phyloP scores from a whole-genome alignment of 2,797 vertebrate genomes.

The Psittacula echo region DNA sequence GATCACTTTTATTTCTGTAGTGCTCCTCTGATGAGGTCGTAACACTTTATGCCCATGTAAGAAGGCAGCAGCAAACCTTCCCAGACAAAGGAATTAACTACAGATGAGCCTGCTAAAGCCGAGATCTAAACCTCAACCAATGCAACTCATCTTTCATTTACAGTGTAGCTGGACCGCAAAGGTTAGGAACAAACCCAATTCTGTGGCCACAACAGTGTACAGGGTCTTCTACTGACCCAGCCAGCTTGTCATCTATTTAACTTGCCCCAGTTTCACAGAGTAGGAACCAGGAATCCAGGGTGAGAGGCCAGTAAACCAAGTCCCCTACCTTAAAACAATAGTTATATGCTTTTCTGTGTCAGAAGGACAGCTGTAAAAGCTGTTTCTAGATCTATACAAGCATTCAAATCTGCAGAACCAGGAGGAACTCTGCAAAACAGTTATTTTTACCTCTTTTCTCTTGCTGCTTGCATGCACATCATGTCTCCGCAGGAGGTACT shows the following conservation, averaged over 20 bases:
- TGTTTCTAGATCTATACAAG: not conserved
- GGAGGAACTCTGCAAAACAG: conserved; percentile 3
- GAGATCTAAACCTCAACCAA: not conserved
- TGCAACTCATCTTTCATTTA: not conserved
- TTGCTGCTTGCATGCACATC: conserved; percentile 9
- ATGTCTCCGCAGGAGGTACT: conserved; percentile 9
- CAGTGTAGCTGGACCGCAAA: not conserved
- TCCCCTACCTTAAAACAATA: not conserved
- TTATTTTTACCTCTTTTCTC: conserved; percentile 39
- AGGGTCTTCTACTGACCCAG: not conserved
- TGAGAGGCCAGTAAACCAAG: not conserved
- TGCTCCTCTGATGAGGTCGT: not conserved
- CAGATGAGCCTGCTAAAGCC: not conserved
- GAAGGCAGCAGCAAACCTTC: not conserved
- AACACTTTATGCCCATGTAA: not conserved
- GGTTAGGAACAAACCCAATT: not conserved
- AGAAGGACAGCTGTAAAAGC: not conserved
- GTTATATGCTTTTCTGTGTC: not conserved
- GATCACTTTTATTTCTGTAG: not conserved
- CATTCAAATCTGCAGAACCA: not conserved
- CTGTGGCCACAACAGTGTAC: not conserved
- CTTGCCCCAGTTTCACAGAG: not conserved
- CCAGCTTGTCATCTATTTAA: not conserved
- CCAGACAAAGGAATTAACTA: not conserved
- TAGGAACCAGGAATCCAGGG: not conserved